Conservation (phyloP, 2,888 invertebrate species). For the Tipula helvola region DNA sequence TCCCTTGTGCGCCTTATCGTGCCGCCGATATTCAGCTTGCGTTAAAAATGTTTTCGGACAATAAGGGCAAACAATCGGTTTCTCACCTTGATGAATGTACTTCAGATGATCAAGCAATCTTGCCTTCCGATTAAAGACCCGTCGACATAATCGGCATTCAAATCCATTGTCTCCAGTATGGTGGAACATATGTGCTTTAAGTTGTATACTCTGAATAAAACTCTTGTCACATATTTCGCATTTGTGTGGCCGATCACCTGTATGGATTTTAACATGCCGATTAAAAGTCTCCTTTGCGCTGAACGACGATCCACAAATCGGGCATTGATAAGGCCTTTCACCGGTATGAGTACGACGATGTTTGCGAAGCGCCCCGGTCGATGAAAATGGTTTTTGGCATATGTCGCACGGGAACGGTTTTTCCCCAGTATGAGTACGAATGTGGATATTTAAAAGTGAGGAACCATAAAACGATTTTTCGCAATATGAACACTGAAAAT, state of each 20-base stretch:
- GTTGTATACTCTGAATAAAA: conserved; percentile 74
- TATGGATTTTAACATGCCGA: conserved; percentile 58
- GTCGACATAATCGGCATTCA: conserved; percentile 37
- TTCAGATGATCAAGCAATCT: conserved; percentile 44
- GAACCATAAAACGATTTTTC: conserved; percentile 51
- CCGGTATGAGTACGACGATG: conserved; percentile 51
- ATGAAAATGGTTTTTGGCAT: conserved; percentile 60
- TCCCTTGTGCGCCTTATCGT: conserved; percentile 44
- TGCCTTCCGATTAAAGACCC: conserved; percentile 7
- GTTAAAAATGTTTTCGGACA: conserved; percentile 45
- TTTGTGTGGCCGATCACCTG: conserved; percentile 31
- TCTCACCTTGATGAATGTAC: conserved; percentile 49
- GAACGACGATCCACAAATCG: conserved; percentile 59
- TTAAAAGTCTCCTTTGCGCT: conserved; percentile 73
- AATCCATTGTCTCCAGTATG: conserved; percentile 58
- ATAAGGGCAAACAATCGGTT: conserved; percentile 43
- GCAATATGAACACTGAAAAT: conserved; percentile 50
- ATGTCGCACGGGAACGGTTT: conserved; percentile 58
- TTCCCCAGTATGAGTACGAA: conserved; percentile 53
- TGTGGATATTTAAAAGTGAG: conserved; percentile 45
- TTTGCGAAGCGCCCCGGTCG: conserved; percentile 63
- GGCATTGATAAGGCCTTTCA: conserved; percentile 53
- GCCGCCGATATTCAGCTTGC: conserved; percentile 38
- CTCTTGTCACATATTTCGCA: conserved; percentile 51
- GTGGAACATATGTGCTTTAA: conserved; percentile 65